Conservation (phyloP, 2,113 vertebrate species). For the Eolophus roseicapilla region DNA sequence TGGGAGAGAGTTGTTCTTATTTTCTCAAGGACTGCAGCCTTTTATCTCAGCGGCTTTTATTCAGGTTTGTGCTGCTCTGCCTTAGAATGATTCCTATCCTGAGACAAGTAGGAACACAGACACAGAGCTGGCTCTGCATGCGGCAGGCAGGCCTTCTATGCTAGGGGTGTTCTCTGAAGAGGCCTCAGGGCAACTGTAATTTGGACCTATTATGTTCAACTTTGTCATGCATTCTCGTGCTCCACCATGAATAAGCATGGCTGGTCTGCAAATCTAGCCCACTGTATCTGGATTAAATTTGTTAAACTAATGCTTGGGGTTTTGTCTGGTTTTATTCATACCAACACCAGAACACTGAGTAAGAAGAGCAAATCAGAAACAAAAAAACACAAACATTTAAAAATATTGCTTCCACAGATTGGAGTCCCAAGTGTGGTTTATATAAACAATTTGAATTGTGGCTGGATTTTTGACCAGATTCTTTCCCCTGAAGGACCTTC, state of each 20-base stretch:
- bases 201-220: neutral
- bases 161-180: neutral
- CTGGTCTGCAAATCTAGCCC: neutral
- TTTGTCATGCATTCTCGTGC: neutral
- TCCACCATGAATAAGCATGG: neutral
- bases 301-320: conserved; percentile 44
- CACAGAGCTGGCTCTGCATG: neutral
- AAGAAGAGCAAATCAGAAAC: conserved; percentile 61
- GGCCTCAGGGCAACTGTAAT: neutral
- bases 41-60: neutral
- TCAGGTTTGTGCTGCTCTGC: neutral
- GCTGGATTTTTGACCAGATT: conserved; percentile 50
- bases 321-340: conserved; percentile 59
- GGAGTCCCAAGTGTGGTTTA: conserved; percentile 24
- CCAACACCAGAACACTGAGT: conserved; percentile 44
- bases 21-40: neutral
- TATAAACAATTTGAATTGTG: conserved; percentile 53
- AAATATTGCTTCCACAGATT: conserved; percentile 19
- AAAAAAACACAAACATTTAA: conserved; percentile 38
- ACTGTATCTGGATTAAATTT: conserved; percentile 63
- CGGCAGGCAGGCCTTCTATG: neutral
- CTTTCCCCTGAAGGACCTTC: conserved; percentile 38
- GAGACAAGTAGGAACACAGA: neutral
- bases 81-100: neutral
- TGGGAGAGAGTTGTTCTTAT: neutral